Base-by-base conservation (phyloP, 2,888 invertebrate genomes). In the Limenitis camilla region DNA sequence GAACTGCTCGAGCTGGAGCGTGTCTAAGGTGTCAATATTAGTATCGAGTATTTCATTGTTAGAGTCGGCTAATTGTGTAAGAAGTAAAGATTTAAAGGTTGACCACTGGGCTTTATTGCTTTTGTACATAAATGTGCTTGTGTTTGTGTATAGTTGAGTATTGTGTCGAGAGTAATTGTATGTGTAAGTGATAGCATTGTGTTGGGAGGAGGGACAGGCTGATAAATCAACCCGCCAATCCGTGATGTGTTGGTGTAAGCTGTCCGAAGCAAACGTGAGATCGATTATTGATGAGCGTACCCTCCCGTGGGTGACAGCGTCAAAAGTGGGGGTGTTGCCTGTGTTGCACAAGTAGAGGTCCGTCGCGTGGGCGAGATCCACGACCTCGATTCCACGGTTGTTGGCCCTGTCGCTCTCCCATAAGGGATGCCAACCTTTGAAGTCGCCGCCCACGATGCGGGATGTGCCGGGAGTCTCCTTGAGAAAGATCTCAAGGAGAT, bases 401-500 rank as follows among this genome's bases (percentile, higher is more conserved):
- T 59, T 59, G 1, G 48, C 9, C 1, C 5, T 9, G 4, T 3
- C 39, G 39, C 53, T 48, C 0, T 56, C 56, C 58, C 58, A 61
- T 0, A 52, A 7, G 1, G 50, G 50, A n/a, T 61, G 57, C 55
- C 57, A 57, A 0, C 56, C 61, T n/a, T 61, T 61, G 8, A 59
- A 39, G 38, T 61, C 58, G 2, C 60, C 58, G 0, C 56, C 52
- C 1, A 61, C 5, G 7, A 60, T 39, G 7, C 35, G 32, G 7
- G 32, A 40, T 2, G 56, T 35, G 10, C 38, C 10, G 1, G 7
- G n/a, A 10, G 30, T 45, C 1, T 11, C 7, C 1, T 27, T 6
- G 0, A 60, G 35, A 32, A 58, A 52, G 35, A 11, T 5, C 4
- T 58, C 53, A 0, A 56, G 5, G 0, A 1, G 11, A 3, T 44